A percentile compares a stretch with the other conserved stretches of the same genome.
phyloP scores from a whole-genome alignment of 2,113 vertebrate species.

The Nannobrachium achirus region DNA sequence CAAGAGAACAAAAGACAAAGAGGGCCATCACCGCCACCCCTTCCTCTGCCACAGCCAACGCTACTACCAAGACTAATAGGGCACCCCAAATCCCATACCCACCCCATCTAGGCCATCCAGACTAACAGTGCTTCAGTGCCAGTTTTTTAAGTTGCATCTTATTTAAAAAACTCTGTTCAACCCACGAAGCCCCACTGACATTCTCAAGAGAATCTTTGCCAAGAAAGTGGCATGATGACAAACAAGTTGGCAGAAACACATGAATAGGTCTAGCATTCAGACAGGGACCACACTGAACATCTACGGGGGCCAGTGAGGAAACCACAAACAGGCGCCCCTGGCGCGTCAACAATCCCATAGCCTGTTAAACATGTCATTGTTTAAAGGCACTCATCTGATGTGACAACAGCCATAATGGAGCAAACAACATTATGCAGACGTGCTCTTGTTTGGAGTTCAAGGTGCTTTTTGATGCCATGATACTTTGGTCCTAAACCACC shows the following conservation, averaged over 20 bases:
- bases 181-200: background rate
- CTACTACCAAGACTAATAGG: conserved; percentile 41
- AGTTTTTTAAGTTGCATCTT: background rate
- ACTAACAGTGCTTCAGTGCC: conserved; percentile 21
- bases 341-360: conserved; percentile 28
- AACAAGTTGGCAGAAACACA: background rate
- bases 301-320: background rate
- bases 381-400: conserved; percentile 56
- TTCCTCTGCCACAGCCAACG: conserved; percentile 51
- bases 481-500: conserved; percentile 35
- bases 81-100: conserved; percentile 55
- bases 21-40: conserved; percentile 62
- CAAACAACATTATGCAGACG: conserved; percentile 45
- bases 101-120: conserved; percentile 58
- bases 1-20: conserved; percentile 73
- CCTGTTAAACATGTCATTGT: conserved; percentile 51
- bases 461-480: conserved; percentile 20
- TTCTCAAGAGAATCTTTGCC: background rate
- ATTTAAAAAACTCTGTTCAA: background rate
- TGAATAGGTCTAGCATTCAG: conserved; percentile 9
- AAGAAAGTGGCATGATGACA: background rate
- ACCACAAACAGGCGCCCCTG: conserved; percentile 25
- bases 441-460: conserved; percentile 3
- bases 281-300: conserved; percentile 16
- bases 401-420: conserved; percentile 29